Evolutionary conservation across 2,113 vertebrate genomes (phyloP).

Genomic region (Mormyrus lacerda): DNA sequence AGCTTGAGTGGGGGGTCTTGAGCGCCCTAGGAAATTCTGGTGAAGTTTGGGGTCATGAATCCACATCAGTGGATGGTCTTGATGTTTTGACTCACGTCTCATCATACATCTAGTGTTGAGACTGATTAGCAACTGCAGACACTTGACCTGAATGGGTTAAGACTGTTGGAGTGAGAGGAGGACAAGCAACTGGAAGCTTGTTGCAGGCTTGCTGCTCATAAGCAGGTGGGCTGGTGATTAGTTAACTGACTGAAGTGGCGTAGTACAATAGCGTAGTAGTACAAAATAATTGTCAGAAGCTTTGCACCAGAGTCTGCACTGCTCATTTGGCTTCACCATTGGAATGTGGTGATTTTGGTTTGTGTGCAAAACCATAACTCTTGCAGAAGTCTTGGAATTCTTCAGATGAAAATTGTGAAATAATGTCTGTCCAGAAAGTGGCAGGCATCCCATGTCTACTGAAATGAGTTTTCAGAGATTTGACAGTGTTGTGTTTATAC

Average conservation of each 20-base stretch:
- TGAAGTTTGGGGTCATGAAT: too few species aligned
- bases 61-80: not conserved
- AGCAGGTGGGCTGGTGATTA: not conserved
- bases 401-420: constrained; percentile 8
- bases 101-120: not conserved
- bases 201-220: not conserved
- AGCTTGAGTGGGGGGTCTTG: too few species aligned
- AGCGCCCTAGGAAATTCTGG: too few species aligned
- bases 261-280: constrained; percentile 22
- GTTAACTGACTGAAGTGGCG: not conserved
- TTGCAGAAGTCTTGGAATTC: constrained; percentile 21
- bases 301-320: constrained; percentile 18
- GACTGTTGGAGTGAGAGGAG: not conserved
- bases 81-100: not conserved
- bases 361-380: not conserved
- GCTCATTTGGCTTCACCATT: not conserved
- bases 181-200: not conserved
- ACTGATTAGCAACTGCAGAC: not conserved
- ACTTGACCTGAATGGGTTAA: not conserved
- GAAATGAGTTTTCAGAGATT: constrained; percentile 6
- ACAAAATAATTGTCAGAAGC: constrained; percentile 22
- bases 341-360: not conserved
- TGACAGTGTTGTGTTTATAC: constrained; percentile 7
- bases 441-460: constrained; percentile 22
- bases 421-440: constrained; percentile 11